These are phyloP conservation scores for Aporophyla nigra DNA, from an alignment of 2,888 invertebrate genomes.

Conservation along the genomic window DNA sequence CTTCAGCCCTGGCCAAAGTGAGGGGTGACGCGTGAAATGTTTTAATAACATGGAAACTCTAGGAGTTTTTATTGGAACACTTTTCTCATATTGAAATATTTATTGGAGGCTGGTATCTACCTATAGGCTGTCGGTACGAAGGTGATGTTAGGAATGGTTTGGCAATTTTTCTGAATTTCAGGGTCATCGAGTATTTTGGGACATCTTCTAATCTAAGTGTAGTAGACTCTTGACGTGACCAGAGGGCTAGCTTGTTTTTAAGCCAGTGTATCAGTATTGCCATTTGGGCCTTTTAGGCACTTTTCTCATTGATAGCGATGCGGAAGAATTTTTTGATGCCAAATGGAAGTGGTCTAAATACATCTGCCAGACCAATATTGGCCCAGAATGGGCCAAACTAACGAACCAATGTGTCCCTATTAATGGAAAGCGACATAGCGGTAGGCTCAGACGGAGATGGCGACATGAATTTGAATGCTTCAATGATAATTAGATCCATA, in stretches of 20 bases:
- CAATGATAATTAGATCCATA: too few relatives aligned
- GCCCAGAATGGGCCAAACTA: too few relatives aligned
- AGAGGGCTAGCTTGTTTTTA: neutral
- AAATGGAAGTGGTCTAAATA: too few relatives aligned
- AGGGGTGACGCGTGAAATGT: constrained; percentile 67
- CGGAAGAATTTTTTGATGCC: neutral
- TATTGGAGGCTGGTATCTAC: constrained; percentile 16
- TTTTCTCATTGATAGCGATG: neutral
- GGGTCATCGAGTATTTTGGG: neutral
- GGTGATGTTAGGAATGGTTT: neutral
- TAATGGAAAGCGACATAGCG: too few relatives aligned
- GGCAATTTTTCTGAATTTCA: neutral
- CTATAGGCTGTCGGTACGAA: neutral
- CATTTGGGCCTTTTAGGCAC: neutral
- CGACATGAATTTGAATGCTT: too few relatives aligned
- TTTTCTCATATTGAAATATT: constrained; percentile 44
- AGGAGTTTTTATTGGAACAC: constrained; percentile 43
- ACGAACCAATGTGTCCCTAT: too few relatives aligned
- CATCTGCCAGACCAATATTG: too few relatives aligned
- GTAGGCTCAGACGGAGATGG: too few relatives aligned
- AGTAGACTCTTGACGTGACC: neutral
- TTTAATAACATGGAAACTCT: constrained; percentile 64
- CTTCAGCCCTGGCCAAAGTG: constrained; percentile 63
- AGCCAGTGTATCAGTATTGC: too few relatives aligned
- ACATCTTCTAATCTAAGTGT: neutral